These are phyloP conservation scores for Tragopan temminckii DNA, from an alignment of 2,797 vertebrate species.

Conservation along the genomic window DNA sequence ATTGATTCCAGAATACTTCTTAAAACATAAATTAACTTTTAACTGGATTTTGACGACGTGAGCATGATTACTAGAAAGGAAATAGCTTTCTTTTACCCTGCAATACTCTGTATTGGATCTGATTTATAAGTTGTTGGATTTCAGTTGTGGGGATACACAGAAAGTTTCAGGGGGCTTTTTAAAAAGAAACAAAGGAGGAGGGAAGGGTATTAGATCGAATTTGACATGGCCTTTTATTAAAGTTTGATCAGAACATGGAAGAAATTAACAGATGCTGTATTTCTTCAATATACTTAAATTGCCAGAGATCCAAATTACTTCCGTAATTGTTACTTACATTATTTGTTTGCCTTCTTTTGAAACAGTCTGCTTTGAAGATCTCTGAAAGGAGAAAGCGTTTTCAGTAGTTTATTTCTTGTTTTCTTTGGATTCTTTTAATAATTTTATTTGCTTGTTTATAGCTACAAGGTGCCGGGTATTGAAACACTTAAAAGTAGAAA, in stretches of 20 bases:
- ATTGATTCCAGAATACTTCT: background rate
- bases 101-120: background rate
- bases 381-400: background rate
- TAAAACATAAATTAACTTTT: background rate
- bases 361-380: background rate
- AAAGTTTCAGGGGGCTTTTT: background rate
- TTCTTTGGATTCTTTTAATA: background rate
- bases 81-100: background rate
- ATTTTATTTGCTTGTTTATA: slow-evolving; percentile 67
- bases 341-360: background rate
- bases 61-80: background rate
- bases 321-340: background rate
- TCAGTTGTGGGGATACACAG: background rate
- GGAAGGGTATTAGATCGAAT: background rate
- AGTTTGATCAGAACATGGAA: background rate
- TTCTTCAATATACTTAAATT: background rate
- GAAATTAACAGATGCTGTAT: background rate
- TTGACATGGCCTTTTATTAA: background rate
- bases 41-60: background rate
- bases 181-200: background rate
- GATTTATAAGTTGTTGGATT: background rate
- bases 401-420: background rate
- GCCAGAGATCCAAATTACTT: background rate
- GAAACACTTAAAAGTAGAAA: slow-evolving; percentile 94
- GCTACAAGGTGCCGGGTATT: slow-evolving; percentile 96